phyloP scores from a whole-genome alignment of 2,797 vertebrate species.

The Hylomyscus alleni region DNA sequence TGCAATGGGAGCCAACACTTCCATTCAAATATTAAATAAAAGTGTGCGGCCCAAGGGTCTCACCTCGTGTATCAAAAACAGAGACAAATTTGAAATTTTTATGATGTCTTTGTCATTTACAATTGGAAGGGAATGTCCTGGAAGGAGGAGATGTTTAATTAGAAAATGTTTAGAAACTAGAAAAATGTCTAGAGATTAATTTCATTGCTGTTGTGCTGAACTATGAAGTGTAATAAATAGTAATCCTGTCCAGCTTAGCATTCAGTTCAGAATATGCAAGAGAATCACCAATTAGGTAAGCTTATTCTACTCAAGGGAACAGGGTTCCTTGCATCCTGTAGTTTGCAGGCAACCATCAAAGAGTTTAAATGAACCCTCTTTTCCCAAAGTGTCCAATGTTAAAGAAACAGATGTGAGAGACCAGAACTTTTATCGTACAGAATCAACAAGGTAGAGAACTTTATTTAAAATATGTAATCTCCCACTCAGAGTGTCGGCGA shows the following conservation, averaged over 20 bases:
- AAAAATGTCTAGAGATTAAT: conserved; percentile 40
- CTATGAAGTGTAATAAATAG: conserved; percentile 65
- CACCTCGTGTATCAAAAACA: background rate
- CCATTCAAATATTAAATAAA: background rate
- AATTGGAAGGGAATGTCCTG: background rate
- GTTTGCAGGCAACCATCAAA: conserved; percentile 67
- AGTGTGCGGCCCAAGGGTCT: background rate
- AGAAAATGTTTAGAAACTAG: too few species aligned
- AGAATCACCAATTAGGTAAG: conserved; percentile 77
- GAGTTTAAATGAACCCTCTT: conserved; percentile 8
- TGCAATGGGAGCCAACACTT: background rate
- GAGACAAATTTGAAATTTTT: background rate
- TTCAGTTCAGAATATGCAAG: conserved; percentile 65
- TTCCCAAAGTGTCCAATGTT: background rate
- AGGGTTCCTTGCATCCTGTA: conserved; percentile 66
- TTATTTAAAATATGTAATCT: conserved; percentile 11
- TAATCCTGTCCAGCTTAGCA: background rate
- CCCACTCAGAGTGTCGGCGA: background rate
- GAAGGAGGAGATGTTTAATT: background rate
- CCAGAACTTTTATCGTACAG: background rate
- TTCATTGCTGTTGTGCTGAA: conserved; percentile 59
- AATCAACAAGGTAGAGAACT: background rate
- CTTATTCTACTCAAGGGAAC: conserved; percentile 71
- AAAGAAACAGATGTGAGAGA: background rate
- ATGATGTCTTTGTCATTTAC: background rate